Percentiles rank a stretch among this genome's conserved stretches.
These are phyloP conservation scores for Neopipo cinnamomea DNA, from an alignment of 2,113 vertebrate species.

Conservation along the genomic window DNA sequence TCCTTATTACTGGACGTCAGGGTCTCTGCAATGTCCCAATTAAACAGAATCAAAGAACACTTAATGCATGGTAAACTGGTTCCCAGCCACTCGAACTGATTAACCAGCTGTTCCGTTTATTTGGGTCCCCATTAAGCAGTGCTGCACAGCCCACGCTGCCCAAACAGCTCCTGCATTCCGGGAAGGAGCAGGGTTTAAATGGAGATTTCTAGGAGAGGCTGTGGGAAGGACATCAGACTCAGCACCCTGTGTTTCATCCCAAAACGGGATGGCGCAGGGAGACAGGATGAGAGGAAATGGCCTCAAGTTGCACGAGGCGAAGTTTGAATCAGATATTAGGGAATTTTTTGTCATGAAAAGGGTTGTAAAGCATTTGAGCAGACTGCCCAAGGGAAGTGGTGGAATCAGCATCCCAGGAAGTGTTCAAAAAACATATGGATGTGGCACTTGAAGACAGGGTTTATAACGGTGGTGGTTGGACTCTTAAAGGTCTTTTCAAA, in stretches of 20 bases:
- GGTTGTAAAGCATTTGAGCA: background rate
- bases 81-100: slow-evolving; percentile 40
- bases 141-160: background rate
- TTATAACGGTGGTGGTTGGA: background rate
- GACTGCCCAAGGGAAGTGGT: background rate
- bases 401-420: background rate
- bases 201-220: background rate
- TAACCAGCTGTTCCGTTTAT: slow-evolving; percentile 38
- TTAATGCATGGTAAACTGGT: slow-evolving; percentile 40
- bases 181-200: background rate
- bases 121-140: background rate
- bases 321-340: background rate
- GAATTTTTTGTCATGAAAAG: background rate
- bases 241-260: fast-evolving
- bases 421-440: background rate
- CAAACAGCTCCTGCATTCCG: background rate
- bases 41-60: slow-evolving; percentile 52
- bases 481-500: background rate
- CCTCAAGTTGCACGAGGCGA: background rate
- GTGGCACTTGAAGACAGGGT: background rate
- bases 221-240: background rate
- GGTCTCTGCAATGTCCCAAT: slow-evolving; percentile 58
- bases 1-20: slow-evolving; percentile 63
- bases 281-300: background rate
- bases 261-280: fast-evolving